Evolutionary conservation across 2,888 invertebrate genomes (phyloP).

Genomic region (Athripsodes cinereus): DNA sequence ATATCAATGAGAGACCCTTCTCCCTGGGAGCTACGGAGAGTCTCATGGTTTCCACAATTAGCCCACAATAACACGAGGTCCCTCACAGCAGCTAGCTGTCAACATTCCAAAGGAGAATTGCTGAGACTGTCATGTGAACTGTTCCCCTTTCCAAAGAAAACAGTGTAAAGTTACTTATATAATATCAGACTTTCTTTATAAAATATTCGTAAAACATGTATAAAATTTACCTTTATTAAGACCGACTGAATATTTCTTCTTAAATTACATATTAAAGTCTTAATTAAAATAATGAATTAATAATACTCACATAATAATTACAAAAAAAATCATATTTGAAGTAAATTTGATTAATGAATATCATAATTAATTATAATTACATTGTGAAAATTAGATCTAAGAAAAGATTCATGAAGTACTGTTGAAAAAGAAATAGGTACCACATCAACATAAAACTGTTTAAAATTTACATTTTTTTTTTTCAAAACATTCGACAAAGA

Average conservation of each 20-base stretch:
- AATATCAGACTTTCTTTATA: background rate
- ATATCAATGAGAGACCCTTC: slow-evolving; percentile 18
- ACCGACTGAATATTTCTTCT: background rate
- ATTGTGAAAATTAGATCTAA: background rate
- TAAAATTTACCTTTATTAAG: background rate
- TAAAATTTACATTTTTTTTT: too few relatives aligned
- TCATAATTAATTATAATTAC: background rate
- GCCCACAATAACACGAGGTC: slow-evolving; percentile 18
- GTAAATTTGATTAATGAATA: background rate
- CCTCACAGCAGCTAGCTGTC: slow-evolving; percentile 17
- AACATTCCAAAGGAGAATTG: slow-evolving; percentile 17
- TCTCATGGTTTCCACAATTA: slow-evolving; percentile 19
- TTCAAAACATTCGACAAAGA: too few relatives aligned
- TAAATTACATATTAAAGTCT: background rate
- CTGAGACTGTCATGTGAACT: slow-evolving; percentile 21
- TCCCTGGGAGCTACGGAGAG: slow-evolving; percentile 10
- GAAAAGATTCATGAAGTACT: background rate
- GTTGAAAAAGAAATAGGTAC: too few relatives aligned
- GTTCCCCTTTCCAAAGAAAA: background rate
- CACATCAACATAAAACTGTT: too few relatives aligned
- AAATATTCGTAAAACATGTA: background rate
- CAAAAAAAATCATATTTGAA: background rate
- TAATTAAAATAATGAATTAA: background rate
- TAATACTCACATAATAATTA: background rate
- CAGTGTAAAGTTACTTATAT: background rate